A percentile compares a stretch with the other conserved stretches of the same genome.
Evolutionary conservation across 2,888 invertebrate genomes (phyloP).

Genomic region (Scaptomyza flava): DNA sequence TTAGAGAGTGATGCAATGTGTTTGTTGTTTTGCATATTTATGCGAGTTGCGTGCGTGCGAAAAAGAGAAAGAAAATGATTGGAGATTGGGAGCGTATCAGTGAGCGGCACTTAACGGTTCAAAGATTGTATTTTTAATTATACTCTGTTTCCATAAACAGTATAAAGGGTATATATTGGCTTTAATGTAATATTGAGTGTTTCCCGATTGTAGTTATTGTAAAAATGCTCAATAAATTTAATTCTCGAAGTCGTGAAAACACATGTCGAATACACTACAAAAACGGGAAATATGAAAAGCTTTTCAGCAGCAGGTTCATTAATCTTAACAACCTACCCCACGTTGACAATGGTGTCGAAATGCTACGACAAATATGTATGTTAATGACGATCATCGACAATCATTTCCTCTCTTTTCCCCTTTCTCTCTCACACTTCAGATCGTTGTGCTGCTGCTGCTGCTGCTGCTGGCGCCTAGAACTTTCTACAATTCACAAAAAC

Average conservation of each 20-base stretch:
- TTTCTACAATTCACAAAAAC: slow-evolving; percentile 63
- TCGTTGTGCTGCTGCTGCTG: slow-evolving; percentile 20
- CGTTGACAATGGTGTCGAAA: slow-evolving; percentile 41
- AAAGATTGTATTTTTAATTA: slow-evolving; percentile 27
- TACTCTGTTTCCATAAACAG: not conserved
- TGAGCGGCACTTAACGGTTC: slow-evolving; percentile 25
- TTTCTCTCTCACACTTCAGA: slow-evolving; percentile 16
- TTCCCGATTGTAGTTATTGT: too few relatives aligned
- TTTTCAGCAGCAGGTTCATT: slow-evolving; percentile 43
- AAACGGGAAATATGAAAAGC: slow-evolving; percentile 18
- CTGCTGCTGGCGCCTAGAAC: slow-evolving; percentile 66
- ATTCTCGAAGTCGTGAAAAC: slow-evolving; percentile 30
- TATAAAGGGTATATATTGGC: not conserved
- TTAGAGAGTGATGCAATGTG: slow-evolving; percentile 17
- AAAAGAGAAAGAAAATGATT: not conserved
- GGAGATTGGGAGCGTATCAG: not conserved
- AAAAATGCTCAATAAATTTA: not conserved
- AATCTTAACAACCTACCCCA: slow-evolving; percentile 74
- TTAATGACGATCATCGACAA: slow-evolving; percentile 30
- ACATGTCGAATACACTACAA: slow-evolving; percentile 1
- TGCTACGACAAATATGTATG: slow-evolving; percentile 26
- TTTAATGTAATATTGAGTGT: too few relatives aligned
- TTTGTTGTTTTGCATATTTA: slow-evolving; percentile 19
- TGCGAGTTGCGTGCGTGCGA: slow-evolving; percentile 3
- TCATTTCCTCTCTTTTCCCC: slow-evolving; percentile 15